phyloP scores from a whole-genome alignment of 2,113 vertebrate species.

The Xiphophorus couchianus region DNA sequence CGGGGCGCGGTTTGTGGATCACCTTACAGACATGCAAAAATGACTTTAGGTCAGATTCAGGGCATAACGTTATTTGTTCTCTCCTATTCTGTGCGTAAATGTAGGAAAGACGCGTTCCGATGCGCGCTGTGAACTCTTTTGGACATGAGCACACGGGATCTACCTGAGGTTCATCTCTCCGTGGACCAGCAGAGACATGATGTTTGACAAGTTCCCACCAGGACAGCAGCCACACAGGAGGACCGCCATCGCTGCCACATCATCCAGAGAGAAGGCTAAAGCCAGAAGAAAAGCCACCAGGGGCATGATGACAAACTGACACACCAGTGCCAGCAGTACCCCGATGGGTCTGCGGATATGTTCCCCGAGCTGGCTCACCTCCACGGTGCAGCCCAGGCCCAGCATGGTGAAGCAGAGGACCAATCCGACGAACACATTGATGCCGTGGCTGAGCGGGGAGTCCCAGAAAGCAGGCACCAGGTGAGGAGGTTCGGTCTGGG shows the following conservation, averaged over 20 bases:
- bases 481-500: slow-evolving; percentile 49
- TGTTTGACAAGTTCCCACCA: slow-evolving; percentile 94
- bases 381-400: slow-evolving; percentile 95
- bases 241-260: slow-evolving; percentile 93
- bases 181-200: slow-evolving; percentile 92
- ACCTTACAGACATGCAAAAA: background rate
- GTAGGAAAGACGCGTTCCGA: background rate
- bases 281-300: slow-evolving; percentile 92
- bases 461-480: slow-evolving; percentile 83
- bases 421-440: slow-evolving; percentile 92
- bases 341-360: slow-evolving; percentile 90
- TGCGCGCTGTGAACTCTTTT: too few species aligned
- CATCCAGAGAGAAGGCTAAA: slow-evolving; percentile 88
- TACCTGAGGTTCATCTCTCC: slow-evolving; percentile 99
- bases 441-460: slow-evolving; percentile 87
- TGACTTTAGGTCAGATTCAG: background rate
- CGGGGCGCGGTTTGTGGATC: background rate
- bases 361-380: slow-evolving; percentile 85
- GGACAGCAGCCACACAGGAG: slow-evolving; percentile 97
- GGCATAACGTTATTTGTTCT: background rate
- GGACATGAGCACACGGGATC: background rate
- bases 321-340: slow-evolving; percentile 89
- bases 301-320: slow-evolving; percentile 95
- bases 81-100: slow-evolving; percentile 4
- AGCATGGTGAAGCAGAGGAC: slow-evolving; percentile 94